Percentiles rank a stretch among this genome's conserved stretches.
Conservation (phyloP, 2,113 vertebrate genomes). For the Bos indicus region DNA sequence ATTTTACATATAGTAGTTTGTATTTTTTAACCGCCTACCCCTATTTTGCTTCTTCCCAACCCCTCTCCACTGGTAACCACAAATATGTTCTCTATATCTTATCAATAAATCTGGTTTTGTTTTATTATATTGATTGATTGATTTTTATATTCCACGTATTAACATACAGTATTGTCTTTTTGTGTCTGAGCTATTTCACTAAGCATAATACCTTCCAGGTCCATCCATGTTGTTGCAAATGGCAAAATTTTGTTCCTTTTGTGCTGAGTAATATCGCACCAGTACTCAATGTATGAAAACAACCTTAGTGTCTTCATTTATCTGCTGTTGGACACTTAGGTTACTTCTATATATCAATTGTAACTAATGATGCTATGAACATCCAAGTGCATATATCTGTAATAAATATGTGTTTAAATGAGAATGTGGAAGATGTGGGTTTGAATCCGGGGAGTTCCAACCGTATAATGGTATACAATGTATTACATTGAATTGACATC, state of each 20-base stretch:
- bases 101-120: neutral
- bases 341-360: neutral
- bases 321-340: neutral
- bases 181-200: neutral
- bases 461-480: neutral
- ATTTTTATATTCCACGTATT: neutral
- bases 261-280: neutral
- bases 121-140: neutral
- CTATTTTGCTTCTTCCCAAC: neutral
- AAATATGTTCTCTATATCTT: neutral
- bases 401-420: neutral
- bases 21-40: neutral
- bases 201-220: neutral
- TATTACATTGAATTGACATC: neutral
- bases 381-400: neutral
- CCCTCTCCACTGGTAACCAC: neutral
- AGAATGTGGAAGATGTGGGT: neutral
- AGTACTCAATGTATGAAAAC: neutral
- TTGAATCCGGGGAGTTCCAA: neutral
- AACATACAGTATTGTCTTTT: neutral
- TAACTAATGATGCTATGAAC: neutral
- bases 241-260: neutral
- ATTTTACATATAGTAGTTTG: neutral
- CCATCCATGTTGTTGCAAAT: neutral
- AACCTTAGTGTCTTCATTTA: neutral